phyloP scores from a whole-genome alignment of 2,888 invertebrate species.

The Xestia xanthographa region DNA sequence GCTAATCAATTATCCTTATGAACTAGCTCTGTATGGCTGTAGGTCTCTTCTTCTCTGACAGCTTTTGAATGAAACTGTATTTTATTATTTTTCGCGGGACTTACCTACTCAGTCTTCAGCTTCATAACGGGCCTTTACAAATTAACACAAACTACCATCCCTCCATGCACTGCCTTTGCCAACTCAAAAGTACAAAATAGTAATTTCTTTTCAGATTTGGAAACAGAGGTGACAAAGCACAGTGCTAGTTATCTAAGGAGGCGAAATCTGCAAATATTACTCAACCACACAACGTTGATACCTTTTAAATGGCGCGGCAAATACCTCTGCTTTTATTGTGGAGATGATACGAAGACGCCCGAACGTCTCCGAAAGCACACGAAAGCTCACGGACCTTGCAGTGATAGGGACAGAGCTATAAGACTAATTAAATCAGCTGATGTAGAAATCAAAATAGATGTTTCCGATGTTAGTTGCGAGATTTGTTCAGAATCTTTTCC shows the following conservation, averaged over 20 bases:
- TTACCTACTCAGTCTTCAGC: background rate
- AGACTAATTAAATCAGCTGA: conserved; percentile 78
- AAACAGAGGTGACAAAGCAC: conserved; percentile 73
- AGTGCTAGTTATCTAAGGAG: conserved; percentile 69
- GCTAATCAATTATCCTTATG: background rate
- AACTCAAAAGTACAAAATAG: conserved; percentile 78
- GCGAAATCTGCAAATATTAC: conserved; percentile 80
- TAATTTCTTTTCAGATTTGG: conserved; percentile 86
- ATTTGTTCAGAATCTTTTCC: conserved; percentile 72
- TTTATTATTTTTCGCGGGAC: background rate
- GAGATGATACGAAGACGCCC: conserved; percentile 73
- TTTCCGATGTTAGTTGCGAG: conserved; percentile 80
- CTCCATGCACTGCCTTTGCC: conserved; percentile 49
- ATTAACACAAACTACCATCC: conserved; percentile 3
- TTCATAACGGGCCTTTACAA: background rate
- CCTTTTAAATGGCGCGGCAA: conserved; percentile 86
- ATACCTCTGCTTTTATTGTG: conserved; percentile 85
- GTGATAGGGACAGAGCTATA: conserved; percentile 76
- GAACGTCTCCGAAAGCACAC: conserved; percentile 78
- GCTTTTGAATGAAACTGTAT: background rate
- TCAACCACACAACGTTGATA: conserved; percentile 84
- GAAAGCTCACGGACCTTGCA: conserved; percentile 76
- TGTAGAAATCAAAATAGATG: conserved; percentile 83
- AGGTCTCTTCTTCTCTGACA: background rate
- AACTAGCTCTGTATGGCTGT: background rate